These are phyloP conservation scores for Datnioides undecimradiatus DNA, from an alignment of 2,113 vertebrate genomes.

Conservation along the genomic window DNA sequence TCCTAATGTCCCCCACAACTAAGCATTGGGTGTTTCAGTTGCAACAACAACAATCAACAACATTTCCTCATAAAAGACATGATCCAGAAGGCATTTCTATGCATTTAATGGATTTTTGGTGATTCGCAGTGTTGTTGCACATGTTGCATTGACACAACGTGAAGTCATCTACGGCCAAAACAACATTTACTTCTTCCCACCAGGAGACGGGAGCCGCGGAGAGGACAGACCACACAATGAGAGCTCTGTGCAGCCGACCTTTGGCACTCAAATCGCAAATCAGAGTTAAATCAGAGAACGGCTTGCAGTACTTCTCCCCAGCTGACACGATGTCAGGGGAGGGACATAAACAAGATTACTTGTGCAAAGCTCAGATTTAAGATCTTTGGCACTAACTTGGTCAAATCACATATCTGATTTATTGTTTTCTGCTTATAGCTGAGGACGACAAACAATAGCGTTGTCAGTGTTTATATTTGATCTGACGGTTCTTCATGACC, in stretches of 20 bases:
- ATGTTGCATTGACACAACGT: conserved; percentile 21
- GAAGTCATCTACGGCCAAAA: conserved; percentile 24
- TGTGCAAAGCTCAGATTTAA: conserved; percentile 8
- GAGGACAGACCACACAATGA: background rate
- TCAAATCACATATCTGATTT: background rate
- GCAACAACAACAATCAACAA: no score
- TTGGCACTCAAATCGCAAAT: conserved; percentile 29
- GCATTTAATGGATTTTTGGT: background rate
- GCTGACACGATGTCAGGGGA: background rate
- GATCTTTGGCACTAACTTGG: background rate
- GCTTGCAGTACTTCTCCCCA: background rate
- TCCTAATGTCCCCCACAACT: no score
- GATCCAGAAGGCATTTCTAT: no score
- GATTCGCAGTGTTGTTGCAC: background rate
- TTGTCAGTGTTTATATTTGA: background rate
- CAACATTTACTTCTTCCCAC: conserved; percentile 23
- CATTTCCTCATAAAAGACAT: no score
- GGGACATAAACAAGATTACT: conserved; percentile 12
- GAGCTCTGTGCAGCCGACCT: background rate
- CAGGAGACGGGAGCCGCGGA: conserved; percentile 11
- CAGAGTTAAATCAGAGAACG: conserved; percentile 29
- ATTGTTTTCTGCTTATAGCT: background rate
- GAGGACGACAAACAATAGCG: background rate
- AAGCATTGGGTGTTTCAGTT: no score
- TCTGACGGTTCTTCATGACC: background rate